These are phyloP conservation scores for Boulengerochromis microlepis DNA, from an alignment of 2,113 vertebrate genomes.

Conservation along the genomic window DNA sequence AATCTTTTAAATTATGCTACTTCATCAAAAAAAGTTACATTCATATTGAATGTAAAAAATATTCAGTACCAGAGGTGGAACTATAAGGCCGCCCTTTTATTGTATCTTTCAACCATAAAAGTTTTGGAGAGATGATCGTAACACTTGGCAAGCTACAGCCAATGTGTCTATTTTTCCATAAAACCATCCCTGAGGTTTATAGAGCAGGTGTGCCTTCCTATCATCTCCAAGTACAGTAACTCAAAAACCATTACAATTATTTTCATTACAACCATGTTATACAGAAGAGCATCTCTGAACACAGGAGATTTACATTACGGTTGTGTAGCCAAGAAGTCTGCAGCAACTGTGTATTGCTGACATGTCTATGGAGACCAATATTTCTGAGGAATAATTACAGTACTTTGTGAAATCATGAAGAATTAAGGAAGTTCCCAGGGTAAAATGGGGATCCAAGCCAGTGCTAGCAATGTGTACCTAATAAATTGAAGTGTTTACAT, in stretches of 20 bases:
- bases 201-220: not conserved
- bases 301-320: not conserved
- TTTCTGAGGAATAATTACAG: not conserved
- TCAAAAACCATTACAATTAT: not conserved
- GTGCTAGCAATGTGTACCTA: not conserved
- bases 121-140: not conserved
- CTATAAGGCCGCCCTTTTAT: not conserved
- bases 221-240: not conserved
- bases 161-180: not conserved
- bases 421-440: not conserved
- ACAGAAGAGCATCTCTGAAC: not conserved
- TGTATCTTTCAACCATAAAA: not conserved
- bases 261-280: not conserved
- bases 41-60: not conserved
- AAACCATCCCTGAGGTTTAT: not conserved
- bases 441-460: not conserved
- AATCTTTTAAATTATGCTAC: not conserved
- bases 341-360: not conserved
- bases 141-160: not conserved
- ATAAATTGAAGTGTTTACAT: not conserved
- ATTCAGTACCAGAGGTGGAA: not conserved
- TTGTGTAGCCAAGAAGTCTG: not conserved
- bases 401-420: not conserved
- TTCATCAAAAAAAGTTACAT: not conserved
- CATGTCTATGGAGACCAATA: not conserved